Conservation (phyloP, 2,113 vertebrate genomes). For the Microtus richardsoni region DNA sequence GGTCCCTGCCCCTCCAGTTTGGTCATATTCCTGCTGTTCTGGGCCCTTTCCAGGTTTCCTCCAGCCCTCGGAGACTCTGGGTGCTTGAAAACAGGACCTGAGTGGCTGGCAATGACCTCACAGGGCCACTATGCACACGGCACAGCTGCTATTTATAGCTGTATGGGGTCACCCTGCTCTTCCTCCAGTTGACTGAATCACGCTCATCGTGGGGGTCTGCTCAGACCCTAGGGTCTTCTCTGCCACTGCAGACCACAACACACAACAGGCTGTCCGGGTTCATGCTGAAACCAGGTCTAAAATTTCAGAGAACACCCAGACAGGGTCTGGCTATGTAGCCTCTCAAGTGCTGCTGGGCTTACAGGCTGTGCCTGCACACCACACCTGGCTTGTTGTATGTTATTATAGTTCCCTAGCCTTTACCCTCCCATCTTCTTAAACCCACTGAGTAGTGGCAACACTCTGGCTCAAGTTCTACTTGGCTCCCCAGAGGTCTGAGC, state of each 20-base stretch:
- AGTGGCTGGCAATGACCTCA: conserved; percentile 77
- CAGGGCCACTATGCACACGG: conserved; percentile 67
- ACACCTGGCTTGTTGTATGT: too few relatives aligned
- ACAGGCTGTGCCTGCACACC: neutral
- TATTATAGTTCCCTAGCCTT: neutral
- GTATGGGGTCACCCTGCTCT: conserved; percentile 54
- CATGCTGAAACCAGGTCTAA: neutral
- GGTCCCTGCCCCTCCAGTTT: conserved; percentile 70
- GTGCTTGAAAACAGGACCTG: conserved; percentile 63
- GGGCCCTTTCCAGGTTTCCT: conserved; percentile 74
- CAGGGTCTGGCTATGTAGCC: neutral
- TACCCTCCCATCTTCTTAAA: neutral
- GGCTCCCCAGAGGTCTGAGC: neutral
- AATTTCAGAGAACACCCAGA: neutral
- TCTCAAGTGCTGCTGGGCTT: neutral
- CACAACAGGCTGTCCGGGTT: neutral
- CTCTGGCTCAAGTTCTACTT: neutral
- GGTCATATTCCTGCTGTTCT: conserved; percentile 67
- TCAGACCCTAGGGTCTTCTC: conserved; percentile 60
- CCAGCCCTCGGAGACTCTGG: conserved; percentile 49
- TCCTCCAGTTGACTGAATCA: conserved; percentile 67
- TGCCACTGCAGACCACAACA: neutral
- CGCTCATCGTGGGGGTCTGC: conserved; percentile 53
- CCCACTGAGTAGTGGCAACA: neutral
- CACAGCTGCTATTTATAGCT: conserved; percentile 75